Conservation (phyloP, 2,888 invertebrate species). For the Globia sparganii region DNA sequence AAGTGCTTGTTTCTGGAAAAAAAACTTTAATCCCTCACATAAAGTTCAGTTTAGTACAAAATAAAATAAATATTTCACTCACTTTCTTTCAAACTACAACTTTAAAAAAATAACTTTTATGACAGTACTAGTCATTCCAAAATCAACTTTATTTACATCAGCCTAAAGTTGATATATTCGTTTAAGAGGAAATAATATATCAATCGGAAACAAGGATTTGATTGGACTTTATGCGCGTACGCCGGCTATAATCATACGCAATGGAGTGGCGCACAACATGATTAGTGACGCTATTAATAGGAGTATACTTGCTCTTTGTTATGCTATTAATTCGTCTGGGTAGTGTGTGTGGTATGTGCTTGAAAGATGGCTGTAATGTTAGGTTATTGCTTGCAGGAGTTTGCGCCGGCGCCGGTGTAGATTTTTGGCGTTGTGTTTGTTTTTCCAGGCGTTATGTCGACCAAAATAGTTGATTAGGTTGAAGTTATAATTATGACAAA, state of each 20-base stretch:
- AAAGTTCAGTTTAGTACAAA: not conserved
- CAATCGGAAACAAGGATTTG: not conserved
- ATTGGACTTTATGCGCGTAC: slow-evolving; percentile 59
- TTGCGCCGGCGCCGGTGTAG: not conserved
- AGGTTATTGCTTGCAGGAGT: not conserved
- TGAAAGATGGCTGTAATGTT: slow-evolving; percentile 24
- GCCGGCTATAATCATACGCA: slow-evolving; percentile 68
- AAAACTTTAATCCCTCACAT: not conserved
- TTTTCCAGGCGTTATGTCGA: not conserved
- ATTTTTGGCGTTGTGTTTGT: not conserved
- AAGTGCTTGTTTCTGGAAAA: not conserved
- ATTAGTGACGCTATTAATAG: slow-evolving; percentile 72
- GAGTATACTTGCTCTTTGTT: slow-evolving; percentile 50
- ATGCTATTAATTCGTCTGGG: slow-evolving; percentile 48
- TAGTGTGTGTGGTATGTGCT: slow-evolving; percentile 26
- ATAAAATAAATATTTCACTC: not conserved
- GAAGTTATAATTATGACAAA: not conserved
- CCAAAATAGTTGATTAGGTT: not conserved
- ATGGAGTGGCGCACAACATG: slow-evolving; percentile 67
- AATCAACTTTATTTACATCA: not conserved
- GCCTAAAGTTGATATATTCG: not conserved
- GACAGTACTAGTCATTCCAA: not conserved
- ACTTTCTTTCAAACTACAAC: not conserved
- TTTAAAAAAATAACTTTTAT: not conserved
- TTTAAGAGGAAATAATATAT: not conserved